Evolutionary conservation across 2,113 vertebrate species (phyloP).

Genomic region (Pelecanus crispus): DNA sequence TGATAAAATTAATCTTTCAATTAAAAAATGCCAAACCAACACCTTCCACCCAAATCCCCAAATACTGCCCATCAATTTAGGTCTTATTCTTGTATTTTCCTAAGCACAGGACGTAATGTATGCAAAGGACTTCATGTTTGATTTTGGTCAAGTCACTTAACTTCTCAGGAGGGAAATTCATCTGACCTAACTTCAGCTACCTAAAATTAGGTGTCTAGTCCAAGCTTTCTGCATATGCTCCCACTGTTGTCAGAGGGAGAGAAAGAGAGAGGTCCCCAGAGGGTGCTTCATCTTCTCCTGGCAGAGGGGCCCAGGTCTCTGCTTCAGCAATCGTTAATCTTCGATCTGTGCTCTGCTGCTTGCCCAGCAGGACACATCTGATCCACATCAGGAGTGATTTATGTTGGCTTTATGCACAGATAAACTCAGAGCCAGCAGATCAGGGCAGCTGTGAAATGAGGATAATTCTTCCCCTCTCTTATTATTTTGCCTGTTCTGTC

Average conservation of each 20-base stretch:
- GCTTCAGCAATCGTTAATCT: constrained; percentile 29
- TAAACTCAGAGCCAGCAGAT: background rate
- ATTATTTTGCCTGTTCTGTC: background rate
- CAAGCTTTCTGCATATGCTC: background rate
- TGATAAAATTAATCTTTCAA: background rate
- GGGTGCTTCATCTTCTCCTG: constrained; percentile 47
- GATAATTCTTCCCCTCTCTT: background rate
- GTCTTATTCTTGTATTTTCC: background rate
- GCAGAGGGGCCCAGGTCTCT: background rate
- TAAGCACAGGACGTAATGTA: background rate
- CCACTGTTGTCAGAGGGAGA: background rate
- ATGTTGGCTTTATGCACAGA: constrained; percentile 11
- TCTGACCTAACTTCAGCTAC: background rate
- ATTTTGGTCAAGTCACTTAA: background rate
- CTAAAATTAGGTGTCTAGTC: background rate
- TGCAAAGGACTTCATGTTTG: background rate
- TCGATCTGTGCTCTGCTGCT: constrained; percentile 12
- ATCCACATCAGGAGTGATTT: constrained; percentile 49
- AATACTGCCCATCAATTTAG: background rate
- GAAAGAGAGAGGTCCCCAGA: background rate
- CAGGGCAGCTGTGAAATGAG: background rate
- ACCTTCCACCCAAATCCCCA: background rate
- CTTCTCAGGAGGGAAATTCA: constrained; percentile 17
- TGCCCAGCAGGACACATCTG: constrained; percentile 53
- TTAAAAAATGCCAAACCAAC: background rate